These are phyloP conservation scores for Geococcyx californianus DNA, from an alignment of 2,113 vertebrate genomes.

Conservation along the genomic window DNA sequence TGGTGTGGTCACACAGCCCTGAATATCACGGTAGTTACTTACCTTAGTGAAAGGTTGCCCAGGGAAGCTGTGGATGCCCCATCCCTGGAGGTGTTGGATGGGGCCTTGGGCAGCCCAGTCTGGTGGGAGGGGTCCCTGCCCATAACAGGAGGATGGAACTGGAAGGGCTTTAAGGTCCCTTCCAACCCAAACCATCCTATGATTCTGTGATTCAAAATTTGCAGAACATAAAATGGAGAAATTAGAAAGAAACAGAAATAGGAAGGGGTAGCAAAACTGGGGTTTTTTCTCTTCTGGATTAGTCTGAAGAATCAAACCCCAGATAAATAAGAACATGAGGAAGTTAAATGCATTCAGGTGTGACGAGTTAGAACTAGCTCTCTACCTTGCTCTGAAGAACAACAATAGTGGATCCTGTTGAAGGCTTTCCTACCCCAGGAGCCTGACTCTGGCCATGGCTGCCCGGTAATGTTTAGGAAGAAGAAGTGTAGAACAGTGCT, in stretches of 20 bases:
- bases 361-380: not conserved
- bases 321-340: not conserved
- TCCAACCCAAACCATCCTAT: too few relatives aligned
- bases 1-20: not conserved
- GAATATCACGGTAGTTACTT: not conserved
- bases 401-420: fast-evolving
- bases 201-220: too few relatives aligned
- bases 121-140: too few relatives aligned
- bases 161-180: too few relatives aligned
- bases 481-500: not conserved
- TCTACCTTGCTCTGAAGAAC: not conserved
- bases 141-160: too few relatives aligned
- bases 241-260: not conserved
- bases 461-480: not conserved
- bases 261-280: not conserved
- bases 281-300: not conserved
- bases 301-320: not conserved
- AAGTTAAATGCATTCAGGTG: not conserved
- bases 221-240: not conserved
- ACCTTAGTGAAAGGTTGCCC: not conserved
- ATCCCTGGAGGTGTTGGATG: too few relatives aligned
- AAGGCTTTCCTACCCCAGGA: not conserved
- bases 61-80: too few relatives aligned
- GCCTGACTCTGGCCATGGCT: not conserved
- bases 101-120: too few relatives aligned